Evolutionary conservation across 1,140 invertebrate genomes (phyloP).

Genomic region (Euura lappo): DNA sequence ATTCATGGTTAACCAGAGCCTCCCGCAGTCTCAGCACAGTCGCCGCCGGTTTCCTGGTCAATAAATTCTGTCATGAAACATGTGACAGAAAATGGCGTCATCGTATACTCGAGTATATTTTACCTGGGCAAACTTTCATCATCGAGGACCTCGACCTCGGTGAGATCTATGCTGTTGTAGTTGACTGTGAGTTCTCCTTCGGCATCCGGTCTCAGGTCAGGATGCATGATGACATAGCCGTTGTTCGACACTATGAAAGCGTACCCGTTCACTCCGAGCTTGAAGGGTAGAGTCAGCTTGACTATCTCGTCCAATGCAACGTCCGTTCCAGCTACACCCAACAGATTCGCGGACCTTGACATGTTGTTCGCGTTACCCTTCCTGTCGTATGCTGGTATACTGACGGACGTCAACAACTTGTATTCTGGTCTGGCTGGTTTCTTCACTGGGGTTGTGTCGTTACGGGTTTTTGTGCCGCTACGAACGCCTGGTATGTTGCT

Average conservation of each 20-base stretch:
- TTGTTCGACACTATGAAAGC: slow-evolving; percentile 96
- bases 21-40: slow-evolving; percentile 67
- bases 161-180: slow-evolving; percentile 95
- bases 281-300: slow-evolving; percentile 84
- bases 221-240: slow-evolving; percentile 88
- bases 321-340: slow-evolving; percentile 93
- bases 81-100: slow-evolving; percentile 37
- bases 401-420: slow-evolving; percentile 81
- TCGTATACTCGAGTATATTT: slow-evolving; percentile 8
- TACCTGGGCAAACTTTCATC: slow-evolving; percentile 65
- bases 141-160: slow-evolving; percentile 89
- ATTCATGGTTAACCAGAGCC: slow-evolving; percentile 75
- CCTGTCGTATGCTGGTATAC: slow-evolving; percentile 84
- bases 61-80: neutral
- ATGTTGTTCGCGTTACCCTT: slow-evolving; percentile 66
- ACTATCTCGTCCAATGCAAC: slow-evolving; percentile 90
- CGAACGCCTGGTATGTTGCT: too few species aligned
- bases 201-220: slow-evolving; percentile 75
- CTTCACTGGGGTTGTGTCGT: neutral
- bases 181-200: slow-evolving; percentile 83
- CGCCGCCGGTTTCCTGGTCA: slow-evolving; percentile 51
- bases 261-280: slow-evolving; percentile 94
- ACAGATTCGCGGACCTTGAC: slow-evolving; percentile 72
- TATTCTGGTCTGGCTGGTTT: slow-evolving; percentile 40
- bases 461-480: too few species aligned